A percentile compares a stretch with the other conserved stretches of the same genome.
These are phyloP conservation scores for Solenopsis invicta DNA, from an alignment of 1,140 invertebrate genomes.

Conservation along the genomic window DNA sequence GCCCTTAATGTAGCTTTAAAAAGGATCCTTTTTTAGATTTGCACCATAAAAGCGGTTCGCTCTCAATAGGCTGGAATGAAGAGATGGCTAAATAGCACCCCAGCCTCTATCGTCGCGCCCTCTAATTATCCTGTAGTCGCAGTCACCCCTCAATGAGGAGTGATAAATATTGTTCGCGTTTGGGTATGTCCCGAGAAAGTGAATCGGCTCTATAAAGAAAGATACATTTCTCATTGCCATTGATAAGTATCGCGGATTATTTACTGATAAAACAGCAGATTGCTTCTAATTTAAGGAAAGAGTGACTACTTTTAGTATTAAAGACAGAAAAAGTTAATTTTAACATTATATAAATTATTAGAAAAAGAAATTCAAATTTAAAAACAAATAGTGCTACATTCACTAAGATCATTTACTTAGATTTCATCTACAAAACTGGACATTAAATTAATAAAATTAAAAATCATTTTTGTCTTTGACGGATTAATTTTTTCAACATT, in stretches of 20 bases:
- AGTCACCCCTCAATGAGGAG: constrained; percentile 80
- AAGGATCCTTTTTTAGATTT: constrained; percentile 75
- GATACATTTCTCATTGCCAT: constrained; percentile 19
- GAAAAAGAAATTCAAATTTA: not conserved
- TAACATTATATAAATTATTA: not conserved
- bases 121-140: constrained; percentile 86
- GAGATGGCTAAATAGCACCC: constrained; percentile 80
- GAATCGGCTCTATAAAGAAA: constrained; percentile 61
- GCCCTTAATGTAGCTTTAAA: constrained; percentile 82
- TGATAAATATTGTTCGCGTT: constrained; percentile 85
- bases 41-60: constrained; percentile 72
- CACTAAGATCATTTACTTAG: not conserved
- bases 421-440: not conserved
- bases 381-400: not conserved
- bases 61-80: constrained; percentile 79
- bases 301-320: not conserved
- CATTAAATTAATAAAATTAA: not conserved
- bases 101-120: constrained; percentile 81
- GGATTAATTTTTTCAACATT: not conserved
- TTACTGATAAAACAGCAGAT: not conserved
- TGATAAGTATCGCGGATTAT: not conserved
- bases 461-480: not conserved
- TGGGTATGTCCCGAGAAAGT: constrained; percentile 78
- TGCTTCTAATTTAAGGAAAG: not conserved
- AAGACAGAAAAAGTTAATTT: not conserved